phyloP scores from a whole-genome alignment of 2,113 vertebrate species.

The Sminthopsis crassicaudata region DNA sequence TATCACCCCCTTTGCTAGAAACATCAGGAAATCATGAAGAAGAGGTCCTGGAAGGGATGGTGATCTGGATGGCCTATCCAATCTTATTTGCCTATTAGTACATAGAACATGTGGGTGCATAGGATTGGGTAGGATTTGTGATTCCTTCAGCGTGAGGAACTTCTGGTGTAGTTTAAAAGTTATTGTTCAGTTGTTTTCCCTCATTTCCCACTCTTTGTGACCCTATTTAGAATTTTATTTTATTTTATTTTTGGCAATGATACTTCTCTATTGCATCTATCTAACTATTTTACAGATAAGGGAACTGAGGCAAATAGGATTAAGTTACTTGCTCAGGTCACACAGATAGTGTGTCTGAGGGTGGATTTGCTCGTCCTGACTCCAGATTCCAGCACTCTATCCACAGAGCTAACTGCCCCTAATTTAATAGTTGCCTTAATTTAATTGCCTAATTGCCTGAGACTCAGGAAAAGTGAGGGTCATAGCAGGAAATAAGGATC shows the following conservation, averaged over 20 bases:
- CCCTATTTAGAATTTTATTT: too few species aligned
- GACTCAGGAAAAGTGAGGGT: neutral
- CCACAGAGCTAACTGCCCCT: neutral
- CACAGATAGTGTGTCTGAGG: neutral
- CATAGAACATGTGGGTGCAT: neutral
- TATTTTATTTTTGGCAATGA: neutral
- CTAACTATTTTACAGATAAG: neutral
- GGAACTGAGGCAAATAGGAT: neutral
- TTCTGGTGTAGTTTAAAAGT: neutral
- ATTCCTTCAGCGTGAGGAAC: neutral
- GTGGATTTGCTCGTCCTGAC: neutral
- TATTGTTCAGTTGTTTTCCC: neutral
- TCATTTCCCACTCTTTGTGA: neutral
- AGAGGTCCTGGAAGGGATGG: neutral
- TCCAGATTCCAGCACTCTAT: neutral
- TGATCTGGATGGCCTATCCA: neutral
- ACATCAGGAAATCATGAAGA: neutral
- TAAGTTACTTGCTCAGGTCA: neutral
- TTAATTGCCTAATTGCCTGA: neutral
- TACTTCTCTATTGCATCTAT: neutral
- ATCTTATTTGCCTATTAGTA: neutral
- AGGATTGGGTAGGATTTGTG: neutral
- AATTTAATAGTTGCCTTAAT: neutral
- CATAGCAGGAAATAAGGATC: neutral
- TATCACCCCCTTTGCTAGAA: neutral